Conservation (phyloP, 1,140 invertebrate species). For the Wiebesia pumilae region DNA sequence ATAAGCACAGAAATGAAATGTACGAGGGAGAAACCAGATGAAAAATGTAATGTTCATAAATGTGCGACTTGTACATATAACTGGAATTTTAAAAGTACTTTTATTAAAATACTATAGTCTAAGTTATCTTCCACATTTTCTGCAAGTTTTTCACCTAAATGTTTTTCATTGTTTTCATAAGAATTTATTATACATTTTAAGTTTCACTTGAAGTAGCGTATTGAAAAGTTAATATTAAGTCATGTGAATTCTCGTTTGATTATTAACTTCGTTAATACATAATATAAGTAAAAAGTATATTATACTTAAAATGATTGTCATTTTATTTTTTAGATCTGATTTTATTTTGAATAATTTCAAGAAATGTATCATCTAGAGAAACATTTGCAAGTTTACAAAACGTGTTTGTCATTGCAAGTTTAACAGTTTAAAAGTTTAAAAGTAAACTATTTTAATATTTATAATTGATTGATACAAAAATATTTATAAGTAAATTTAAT, state of each 20-base stretch:
- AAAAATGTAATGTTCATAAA: neutral
- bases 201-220: neutral
- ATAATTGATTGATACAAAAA: neutral
- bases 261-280: no score
- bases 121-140: neutral
- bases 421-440: neutral
- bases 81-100: slow-evolving; percentile 14
- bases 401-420: neutral
- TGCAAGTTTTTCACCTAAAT: neutral
- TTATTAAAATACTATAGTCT: neutral
- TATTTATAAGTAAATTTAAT: slow-evolving; percentile 7
- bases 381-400: neutral
- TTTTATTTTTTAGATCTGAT: no score
- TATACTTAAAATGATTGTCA: no score
- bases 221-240: neutral
- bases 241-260: no score
- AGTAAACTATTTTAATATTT: neutral
- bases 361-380: no score
- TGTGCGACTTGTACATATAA: neutral
- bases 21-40: neutral
- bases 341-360: no score
- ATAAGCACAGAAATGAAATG: slow-evolving; percentile 12
- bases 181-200: neutral
- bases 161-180: neutral
- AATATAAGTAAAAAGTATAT: no score